phyloP scores from a whole-genome alignment of 2,113 vertebrate genomes.

The Thamnophis sirtalis region DNA sequence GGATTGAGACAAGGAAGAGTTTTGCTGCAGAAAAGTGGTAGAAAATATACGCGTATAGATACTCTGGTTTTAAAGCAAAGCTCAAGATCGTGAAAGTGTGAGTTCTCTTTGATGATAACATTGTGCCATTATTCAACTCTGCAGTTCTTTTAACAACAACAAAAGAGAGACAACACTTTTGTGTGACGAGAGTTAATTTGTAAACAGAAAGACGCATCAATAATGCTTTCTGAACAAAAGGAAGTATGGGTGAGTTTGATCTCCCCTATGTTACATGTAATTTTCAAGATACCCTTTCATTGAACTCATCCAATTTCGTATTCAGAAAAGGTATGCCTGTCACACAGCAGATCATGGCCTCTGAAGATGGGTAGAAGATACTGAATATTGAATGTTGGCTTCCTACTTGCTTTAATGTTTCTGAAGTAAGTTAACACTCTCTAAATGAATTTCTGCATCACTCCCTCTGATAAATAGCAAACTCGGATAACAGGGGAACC shows the following conservation, averaged over 20 bases:
- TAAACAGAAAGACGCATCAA: slow-evolving; percentile 20
- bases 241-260: slow-evolving; percentile 1
- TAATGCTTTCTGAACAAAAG: slow-evolving; percentile 34
- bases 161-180: slow-evolving; percentile 19
- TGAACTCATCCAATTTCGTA: background rate
- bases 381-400: background rate
- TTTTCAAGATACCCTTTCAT: background rate
- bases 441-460: background rate
- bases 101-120: slow-evolving; percentile 10
- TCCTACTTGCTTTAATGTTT: background rate
- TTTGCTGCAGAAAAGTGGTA: slow-evolving; percentile 5
- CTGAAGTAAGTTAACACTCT: background rate
- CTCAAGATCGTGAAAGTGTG: slow-evolving; percentile 19
- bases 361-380: background rate
- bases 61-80: slow-evolving; percentile 30
- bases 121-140: background rate
- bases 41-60: slow-evolving; percentile 14
- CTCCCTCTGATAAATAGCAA: background rate
- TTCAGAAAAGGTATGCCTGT: background rate
- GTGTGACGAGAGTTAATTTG: slow-evolving; percentile 38
- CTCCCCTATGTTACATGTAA: background rate
- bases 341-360: background rate
- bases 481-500: background rate
- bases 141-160: background rate
- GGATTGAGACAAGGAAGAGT: background rate